A percentile compares a stretch with the other conserved stretches of the same genome.
phyloP scores from a whole-genome alignment of 2,113 vertebrate genomes.

The Phrynocephalus versicolor region DNA sequence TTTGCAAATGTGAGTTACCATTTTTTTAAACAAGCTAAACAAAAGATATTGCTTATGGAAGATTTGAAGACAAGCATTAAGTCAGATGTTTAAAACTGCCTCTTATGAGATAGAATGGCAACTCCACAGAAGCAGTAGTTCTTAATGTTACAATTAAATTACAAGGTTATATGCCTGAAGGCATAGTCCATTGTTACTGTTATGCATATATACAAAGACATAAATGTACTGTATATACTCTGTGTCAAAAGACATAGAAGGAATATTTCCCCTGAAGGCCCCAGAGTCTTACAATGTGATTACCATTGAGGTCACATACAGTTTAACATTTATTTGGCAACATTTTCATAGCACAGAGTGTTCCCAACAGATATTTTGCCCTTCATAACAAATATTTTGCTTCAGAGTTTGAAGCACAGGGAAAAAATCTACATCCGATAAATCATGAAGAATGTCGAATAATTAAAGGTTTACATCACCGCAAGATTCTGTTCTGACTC shows the following conservation, averaged over 20 bases:
- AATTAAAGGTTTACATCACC: not conserved
- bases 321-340: slow-evolving; percentile 29
- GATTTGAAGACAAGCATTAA: slow-evolving; percentile 24
- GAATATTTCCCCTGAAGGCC: not conserved
- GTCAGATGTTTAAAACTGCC: slow-evolving; percentile 10
- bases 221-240: slow-evolving; percentile 25
- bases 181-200: slow-evolving; percentile 6
- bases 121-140: slow-evolving; percentile 7
- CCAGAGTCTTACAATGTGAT: not conserved
- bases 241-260: slow-evolving; percentile 18
- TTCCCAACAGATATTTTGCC: not conserved
- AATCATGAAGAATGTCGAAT: not conserved
- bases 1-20: not conserved
- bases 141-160: slow-evolving; percentile 30
- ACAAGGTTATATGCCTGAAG: slow-evolving; percentile 16
- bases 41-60: not conserved
- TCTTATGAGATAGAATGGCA: slow-evolving; percentile 11
- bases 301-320: slow-evolving; percentile 20
- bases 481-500: not conserved
- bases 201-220: slow-evolving; percentile 11
- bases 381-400: not conserved
- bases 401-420: not conserved
- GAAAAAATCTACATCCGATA: not conserved
- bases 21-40: not conserved
- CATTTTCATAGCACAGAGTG: not conserved